Evolutionary conservation across 1,140 invertebrate genomes (phyloP), one percentile per base, ranked within the genome.

Genomic region (Apis dorsata): DNA sequence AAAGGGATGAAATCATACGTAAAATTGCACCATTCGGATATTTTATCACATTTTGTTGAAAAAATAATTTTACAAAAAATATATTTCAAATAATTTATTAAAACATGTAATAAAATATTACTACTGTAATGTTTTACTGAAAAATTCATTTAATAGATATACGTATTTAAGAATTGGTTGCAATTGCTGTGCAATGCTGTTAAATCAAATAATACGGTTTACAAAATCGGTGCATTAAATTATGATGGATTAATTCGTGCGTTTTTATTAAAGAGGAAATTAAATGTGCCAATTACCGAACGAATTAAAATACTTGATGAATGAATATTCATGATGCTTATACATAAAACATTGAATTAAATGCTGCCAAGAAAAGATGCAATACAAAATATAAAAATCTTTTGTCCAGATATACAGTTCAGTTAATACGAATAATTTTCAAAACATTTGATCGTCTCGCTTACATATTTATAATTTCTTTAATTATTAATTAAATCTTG

Each of bases 251-350:
- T 44, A 44, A 12, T 44, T 68, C 34, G 13, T 44, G 21, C 21
- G 44, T 69, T 69, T 69, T 49, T 49, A 49, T 49, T n/a, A 49
- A 28, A n/a, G 21, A 2, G 0, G 11, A 69, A 69, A 69, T 49
- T 49, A 49, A 44, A 69, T 49, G 21, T 49, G 21, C 66, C 11
- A 69, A 49, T 69, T 69, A 49, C 10, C 10, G 66, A 49, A 68
- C 34, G 19, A 68, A 68, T 68, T 68, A 21, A 68, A 68, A 68
- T 34, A 19, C 65, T 44, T 21, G 65, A 68, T 68, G 65, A 21
- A 44, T 34, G 28, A 66, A 66, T 66, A 66, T 66, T 66, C 28
- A 34, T 24, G 8, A 28, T 11, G 28, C 1, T 68, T 44, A 66
- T 66, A 11, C 28, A 7, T 49, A 49, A 69, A 49, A 49, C 21